Conservation (phyloP, 2,113 vertebrate genomes). For the Platichthys stellatus region DNA sequence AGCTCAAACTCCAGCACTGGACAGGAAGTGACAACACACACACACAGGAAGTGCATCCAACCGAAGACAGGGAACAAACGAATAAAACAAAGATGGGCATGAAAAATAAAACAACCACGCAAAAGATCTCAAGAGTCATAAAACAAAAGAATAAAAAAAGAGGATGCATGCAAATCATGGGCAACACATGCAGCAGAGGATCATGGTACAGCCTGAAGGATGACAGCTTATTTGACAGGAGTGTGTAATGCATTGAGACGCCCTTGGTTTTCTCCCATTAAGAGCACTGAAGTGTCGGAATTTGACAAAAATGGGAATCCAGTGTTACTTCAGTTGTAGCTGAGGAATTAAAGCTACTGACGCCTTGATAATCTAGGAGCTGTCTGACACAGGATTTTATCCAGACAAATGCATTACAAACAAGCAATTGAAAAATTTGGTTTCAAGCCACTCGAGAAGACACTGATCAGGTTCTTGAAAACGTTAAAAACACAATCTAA, state of each 20-base stretch:
- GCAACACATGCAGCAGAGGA: conserved; percentile 99
- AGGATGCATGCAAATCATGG: conserved; percentile 86
- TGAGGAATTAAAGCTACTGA: conserved; percentile 28
- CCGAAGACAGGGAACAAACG: conserved; percentile 95
- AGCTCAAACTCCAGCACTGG: conserved; percentile 99
- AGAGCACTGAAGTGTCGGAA: conserved; percentile 5
- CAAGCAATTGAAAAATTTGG: conserved; percentile 31
- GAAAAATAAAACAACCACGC: conserved; percentile 85
- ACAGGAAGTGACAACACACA: conserved; percentile 92
- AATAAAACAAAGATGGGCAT: conserved; percentile 95
- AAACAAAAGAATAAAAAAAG: conserved; percentile 70
- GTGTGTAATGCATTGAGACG: conserved; percentile 44
- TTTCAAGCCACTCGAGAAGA: conserved; percentile 62
- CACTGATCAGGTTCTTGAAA: too few relatives aligned
- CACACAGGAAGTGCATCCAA: conserved; percentile 92
- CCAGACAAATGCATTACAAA: conserved; percentile 37
- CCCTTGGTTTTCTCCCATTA: conserved; percentile 43
- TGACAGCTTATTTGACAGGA: conserved; percentile 75
- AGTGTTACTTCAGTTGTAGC: conserved; percentile 30
- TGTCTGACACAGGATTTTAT: conserved; percentile 92
- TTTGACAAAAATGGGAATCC: conserved; percentile 32
- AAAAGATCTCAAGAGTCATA: conserved; percentile 88
- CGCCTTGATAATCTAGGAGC: conserved; percentile 81
- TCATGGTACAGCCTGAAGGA: conserved; percentile 88
- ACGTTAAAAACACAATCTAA: too few relatives aligned